Base-by-base conservation (phyloP, 2,113 vertebrate species). In the Laticauda colubrina region DNA sequence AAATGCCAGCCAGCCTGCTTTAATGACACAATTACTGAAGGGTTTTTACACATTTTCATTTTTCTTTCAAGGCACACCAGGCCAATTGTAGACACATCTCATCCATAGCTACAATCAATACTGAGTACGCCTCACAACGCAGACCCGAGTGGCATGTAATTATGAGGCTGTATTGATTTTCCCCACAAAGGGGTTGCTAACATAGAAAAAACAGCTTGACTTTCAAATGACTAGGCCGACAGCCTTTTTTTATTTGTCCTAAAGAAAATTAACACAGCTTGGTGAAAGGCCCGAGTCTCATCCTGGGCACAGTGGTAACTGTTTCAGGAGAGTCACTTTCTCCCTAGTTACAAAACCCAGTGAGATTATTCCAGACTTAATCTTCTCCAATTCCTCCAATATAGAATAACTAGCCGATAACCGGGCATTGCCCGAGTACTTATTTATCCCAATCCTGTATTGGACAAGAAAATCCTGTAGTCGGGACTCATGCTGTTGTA, bases 91-190 rank as follows among this genome's bases (percentile, higher is more conserved):
- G 96, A 93, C 89, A n/a, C 92, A 88, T 92, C 3, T 81, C 61
- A 81, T 93, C 88, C 57, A 89, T 48, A 54, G 43, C 86, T 93
- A 89, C 29, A 56, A 55, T 96, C 95, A 94, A 93, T 96, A 92
- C 75, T 88, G 54, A 88, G 39, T 91, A 88, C n/a, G 94, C 93
- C 51, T 93, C 90, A 75, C 24, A 0, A 8, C 3, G 29, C 34
- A 89, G 91, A 94, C 88, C 92, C 90, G 92, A 96, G 91, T 95
- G 95, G 88, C 94, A 59, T 86, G 89, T 95, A 93, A 95, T 96
- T 96, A 94, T 94, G 90, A 94, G 92, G 90, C 93, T 55, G 29
- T 95, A 96, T 96, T 21, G 95, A 97, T 96, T 96, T 88, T 91
- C 56, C 53, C 51, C 7, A 92, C 88, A 88, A 87, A 95, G 29